Evolutionary conservation across 23 tunicate genomes (phyloP), one percentile per base, ranked within the genome.

Genomic region (Ascidia mentula): DNA sequence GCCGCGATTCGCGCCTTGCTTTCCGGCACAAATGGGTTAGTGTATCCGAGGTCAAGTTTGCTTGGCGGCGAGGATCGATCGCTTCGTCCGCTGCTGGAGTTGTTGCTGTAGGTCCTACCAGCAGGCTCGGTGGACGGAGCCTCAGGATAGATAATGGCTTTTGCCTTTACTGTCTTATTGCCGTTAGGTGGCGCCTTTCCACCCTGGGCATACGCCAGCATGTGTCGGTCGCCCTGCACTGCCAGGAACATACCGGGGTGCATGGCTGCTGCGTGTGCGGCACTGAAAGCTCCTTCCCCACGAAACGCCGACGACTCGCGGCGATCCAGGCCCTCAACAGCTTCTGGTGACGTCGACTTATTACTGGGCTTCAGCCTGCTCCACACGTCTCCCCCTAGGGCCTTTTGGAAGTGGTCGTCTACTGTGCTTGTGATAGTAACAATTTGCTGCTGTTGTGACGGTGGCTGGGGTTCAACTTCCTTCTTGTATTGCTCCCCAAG

Each of bases 321-420:
- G 34, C 74, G 39, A 28, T 71, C 39, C 38, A 18, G 6, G 24
- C 32, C 34, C 9, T 71, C 74, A 3, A 31, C n/a, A 3, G 74
- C 39, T 12, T 71, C 74, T 18, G 88, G 77, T 8, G 87, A 69
- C 32, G 84, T n/a, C 1, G 75, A 0, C 37, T 74, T 37, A 6
- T 74, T 60, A 31, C 32, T 61, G 32, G 81, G 28, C 45, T 90
- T 80, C 13, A 65, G 33, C 69, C 59, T 85, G 32, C 77, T 53
- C 92, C 92, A 88, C 8, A 81, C 78, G 31, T 82, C 87, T 39
- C 60, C 65, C 15, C 96, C 96, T 31, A 90, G 75, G 5, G 89
- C 89, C 59, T 90, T 90, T 37, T 69, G 39, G 77, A 90, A 90
- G 74, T 90, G 96, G 59, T 90, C 96, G 17, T 90, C 96, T 59